Base-by-base conservation (phyloP, 2,113 vertebrate genomes). In the Corythoichthys intestinalis region DNA sequence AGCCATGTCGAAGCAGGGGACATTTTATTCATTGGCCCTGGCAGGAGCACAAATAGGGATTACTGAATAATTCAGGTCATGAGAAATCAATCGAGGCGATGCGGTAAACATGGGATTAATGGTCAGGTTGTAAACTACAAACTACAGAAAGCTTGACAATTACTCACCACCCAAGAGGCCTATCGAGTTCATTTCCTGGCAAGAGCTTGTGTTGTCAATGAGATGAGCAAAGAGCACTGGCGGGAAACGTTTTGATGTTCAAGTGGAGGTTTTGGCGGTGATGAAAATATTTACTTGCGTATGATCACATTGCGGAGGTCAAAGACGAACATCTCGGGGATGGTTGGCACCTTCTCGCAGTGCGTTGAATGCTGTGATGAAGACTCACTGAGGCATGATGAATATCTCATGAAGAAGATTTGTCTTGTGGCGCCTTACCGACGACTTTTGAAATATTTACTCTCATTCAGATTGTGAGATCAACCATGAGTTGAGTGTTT, bases 51-150 rank as follows among this genome's bases (percentile, higher is more conserved):
- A 85, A 86, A 88, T 72, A 84, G 69, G 80, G 83, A 64, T 74
- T 70, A 67, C 73, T 89, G 81, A 91, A 91, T 89, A 89, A 90
- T 86, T 83, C 85, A 91, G 68, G 52, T 76, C 72, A 78, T 77
- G 69, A 68, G 67, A 66, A 80, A 78, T 90, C 81, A 82, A 86
- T 85, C 82, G 77, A 73, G 66, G 69, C 78, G 82, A 74, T 82
- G 76, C 71, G 71, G 74, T 81, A 77, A 78, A 83, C 72, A 69
- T 82, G 78, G 67, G 79, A 87, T 88, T 85, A 87, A 86, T 65
- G 80, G 70, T 76, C 61, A 14, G 72, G 77, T 80, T 50, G 34
- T 84, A 85, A 82, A 88, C 71, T 75, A 78, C 63, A 80, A 79
- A 77, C 71, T 53, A 67, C 73, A 75, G 20, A 67, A 67, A 69